Conservation (phyloP, 2,113 vertebrate species). For the Tupaia tana region DNA sequence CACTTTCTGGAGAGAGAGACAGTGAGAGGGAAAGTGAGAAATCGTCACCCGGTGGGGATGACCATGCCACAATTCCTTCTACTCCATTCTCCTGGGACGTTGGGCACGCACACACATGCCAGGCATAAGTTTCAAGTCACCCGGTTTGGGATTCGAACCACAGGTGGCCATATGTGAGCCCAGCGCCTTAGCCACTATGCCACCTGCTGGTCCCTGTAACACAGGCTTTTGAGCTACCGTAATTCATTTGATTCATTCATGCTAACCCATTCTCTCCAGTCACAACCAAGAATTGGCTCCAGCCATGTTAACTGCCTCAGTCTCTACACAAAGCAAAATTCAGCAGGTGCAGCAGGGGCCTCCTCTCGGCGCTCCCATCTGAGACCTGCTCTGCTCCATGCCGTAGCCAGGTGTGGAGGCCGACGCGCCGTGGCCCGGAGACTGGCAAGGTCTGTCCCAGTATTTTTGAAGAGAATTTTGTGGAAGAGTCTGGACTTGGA, state of each 20-base stretch:
- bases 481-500: neutral
- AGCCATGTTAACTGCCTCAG: neutral
- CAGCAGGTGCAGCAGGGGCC: neutral
- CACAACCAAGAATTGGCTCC: slow-evolving; percentile 8
- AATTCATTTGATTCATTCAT: slow-evolving; percentile 26
- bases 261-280: neutral
- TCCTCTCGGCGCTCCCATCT: neutral
- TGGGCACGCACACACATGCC: too few relatives aligned
- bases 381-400: neutral
- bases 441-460: neutral
- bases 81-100: too few relatives aligned
- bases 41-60: too few relatives aligned
- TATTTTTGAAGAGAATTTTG: neutral
- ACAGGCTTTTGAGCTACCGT: neutral
- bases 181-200: too few relatives aligned
- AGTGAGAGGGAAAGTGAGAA: too few relatives aligned
- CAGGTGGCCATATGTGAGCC: too few relatives aligned
- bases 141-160: too few relatives aligned
- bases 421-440: neutral
- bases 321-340: slow-evolving; percentile 27
- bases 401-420: neutral
- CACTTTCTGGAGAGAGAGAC: too few relatives aligned
- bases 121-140: too few relatives aligned
- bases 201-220: neutral
- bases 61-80: too few relatives aligned